Evolutionary conservation across 2,888 invertebrate genomes (phyloP).

Genomic region (Drosophila bunnanda): DNA sequence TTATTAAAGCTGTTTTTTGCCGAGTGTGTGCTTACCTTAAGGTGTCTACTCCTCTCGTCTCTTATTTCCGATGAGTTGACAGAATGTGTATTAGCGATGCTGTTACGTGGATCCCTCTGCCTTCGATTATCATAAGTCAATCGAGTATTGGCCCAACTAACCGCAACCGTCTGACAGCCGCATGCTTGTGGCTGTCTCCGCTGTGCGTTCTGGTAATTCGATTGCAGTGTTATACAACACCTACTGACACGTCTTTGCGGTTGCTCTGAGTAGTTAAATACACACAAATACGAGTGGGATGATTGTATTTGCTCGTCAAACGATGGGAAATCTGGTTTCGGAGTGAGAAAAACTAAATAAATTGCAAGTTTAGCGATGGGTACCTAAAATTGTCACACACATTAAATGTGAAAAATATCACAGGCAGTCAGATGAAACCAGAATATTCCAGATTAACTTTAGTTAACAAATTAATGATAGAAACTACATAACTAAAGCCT

Average conservation of each 20-base stretch:
- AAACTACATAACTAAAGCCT: neutral
- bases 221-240: slow-evolving; percentile 61
- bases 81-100: slow-evolving; percentile 28
- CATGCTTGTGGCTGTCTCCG: slow-evolving; percentile 60
- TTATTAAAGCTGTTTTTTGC: neutral
- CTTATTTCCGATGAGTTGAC: slow-evolving; percentile 23
- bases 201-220: slow-evolving; percentile 22
- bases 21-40: neutral
- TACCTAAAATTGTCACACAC: slow-evolving; percentile 5
- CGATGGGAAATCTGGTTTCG: neutral
- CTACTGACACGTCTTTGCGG: slow-evolving; percentile 63
- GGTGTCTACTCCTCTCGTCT: neutral
- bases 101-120: slow-evolving; percentile 21
- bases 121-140: slow-evolving; percentile 64
- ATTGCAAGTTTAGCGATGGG: neutral
- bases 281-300: slow-evolving; percentile 10
- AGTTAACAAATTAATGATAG: neutral
- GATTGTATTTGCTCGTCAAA: slow-evolving; percentile 40
- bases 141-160: slow-evolving; percentile 43
- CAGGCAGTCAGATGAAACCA: neutral
- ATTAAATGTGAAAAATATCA: slow-evolving; percentile 5
- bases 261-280: slow-evolving; percentile 49
- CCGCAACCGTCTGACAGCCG: slow-evolving; percentile 55
- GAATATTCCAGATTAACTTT: neutral
- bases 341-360: neutral